Base-by-base conservation (phyloP, 2,797 vertebrate species). In the Coendou prehensilis region DNA sequence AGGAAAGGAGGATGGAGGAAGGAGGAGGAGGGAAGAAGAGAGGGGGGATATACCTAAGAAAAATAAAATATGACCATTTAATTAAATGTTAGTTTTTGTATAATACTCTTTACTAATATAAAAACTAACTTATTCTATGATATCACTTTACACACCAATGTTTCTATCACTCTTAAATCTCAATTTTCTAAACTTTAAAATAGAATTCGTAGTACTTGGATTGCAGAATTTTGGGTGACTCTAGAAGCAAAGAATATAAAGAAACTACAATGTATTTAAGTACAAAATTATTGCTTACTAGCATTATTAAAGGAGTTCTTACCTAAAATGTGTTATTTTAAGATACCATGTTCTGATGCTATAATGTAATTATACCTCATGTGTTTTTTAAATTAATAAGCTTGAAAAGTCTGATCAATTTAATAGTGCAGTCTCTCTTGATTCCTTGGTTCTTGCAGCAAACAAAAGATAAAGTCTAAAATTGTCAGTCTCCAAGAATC, bases 381-480 rank as follows among this genome's bases (percentile, higher is more conserved):
- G 4, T 56, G 37, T 15, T 91, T 87, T 80, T 90, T 86, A 87
- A 94, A 88, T 87, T 92, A 90, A 61, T 76, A 88, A 87, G 17
- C n/a, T 94, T 83, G 20, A 88, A 69, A 92, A 64, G 11, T 47
- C 57, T 87, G 13, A 83, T 92, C 20, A 83, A 88, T 80, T 96
- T 83, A 90, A 90, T n/a, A 92, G 9, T 71, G 9, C 0, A 86
- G 61, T 83, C 33, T 7, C 18, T 63, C 78, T 94, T 85, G 6
- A 87, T 69, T 61, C 47, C n/a, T 26, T 94, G 57, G 52, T 57
- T 96, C 73, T 71, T 87, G 14, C 45, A 75, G 41, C 22, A 90
- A 96, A 93, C n/a, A 83, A 93, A 94, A 82, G 17, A 80, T 30
- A 75, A 63, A 88, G 71, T 92, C 67, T 64, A 85, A 94, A 96